These are phyloP conservation scores for Tholera decimalis DNA, from an alignment of 2,888 invertebrate species.

Conservation along the genomic window DNA sequence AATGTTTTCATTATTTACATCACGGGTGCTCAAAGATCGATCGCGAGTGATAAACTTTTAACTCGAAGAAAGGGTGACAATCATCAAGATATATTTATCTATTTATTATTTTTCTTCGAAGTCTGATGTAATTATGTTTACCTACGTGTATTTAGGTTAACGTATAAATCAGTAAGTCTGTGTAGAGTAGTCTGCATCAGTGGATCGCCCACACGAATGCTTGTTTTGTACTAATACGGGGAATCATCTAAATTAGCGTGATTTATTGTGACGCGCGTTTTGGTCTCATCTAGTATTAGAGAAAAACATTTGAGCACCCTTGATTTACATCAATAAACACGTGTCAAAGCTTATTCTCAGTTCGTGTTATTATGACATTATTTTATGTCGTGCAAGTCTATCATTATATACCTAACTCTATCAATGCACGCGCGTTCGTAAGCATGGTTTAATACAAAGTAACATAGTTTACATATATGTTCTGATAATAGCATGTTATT, in stretches of 20 bases:
- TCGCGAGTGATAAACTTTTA: neutral
- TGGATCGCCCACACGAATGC: too few relatives aligned
- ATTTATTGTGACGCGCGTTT: too few relatives aligned
- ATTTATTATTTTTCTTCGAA: neutral
- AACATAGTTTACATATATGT: constrained; percentile 35
- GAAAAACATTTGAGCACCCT: neutral
- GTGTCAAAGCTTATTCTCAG: constrained; percentile 29
- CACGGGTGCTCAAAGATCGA: constrained; percentile 10
- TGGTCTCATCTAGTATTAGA: neutral
- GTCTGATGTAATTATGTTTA: neutral
- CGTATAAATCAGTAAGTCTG: neutral
- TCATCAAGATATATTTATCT: neutral
- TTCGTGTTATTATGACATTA: constrained; percentile 16
- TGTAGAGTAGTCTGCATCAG: neutral
- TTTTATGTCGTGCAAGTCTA: constrained; percentile 37
- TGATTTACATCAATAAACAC: constrained; percentile 38
- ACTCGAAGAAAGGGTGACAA: neutral
- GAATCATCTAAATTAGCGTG: too few relatives aligned
- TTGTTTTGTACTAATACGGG: too few relatives aligned
- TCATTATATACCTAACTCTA: constrained; percentile 25
- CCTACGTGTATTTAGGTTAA: neutral
- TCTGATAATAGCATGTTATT: constrained; percentile 55
- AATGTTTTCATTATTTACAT: constrained; percentile 28
- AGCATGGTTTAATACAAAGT: constrained; percentile 55
- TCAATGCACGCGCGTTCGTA: constrained; percentile 49